Base-by-base conservation (phyloP, 1,140 invertebrate genomes). In the Diabrotica virgifera region DNA sequence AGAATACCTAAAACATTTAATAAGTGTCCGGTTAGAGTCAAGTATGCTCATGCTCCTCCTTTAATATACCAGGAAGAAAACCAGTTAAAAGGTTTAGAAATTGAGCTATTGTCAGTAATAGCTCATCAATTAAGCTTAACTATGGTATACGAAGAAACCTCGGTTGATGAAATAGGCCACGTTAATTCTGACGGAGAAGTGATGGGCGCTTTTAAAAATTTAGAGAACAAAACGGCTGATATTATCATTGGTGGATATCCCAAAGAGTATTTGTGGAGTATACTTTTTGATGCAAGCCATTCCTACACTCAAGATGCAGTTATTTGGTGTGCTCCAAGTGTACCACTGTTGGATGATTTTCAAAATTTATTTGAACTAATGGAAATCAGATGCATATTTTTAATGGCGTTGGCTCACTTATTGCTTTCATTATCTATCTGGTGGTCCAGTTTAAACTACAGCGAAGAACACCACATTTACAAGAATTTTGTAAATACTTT, bases 221-320 rank as follows among this genome's bases (percentile, higher is more conserved):
- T 54, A 54, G 52, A 54, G 13, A 54, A 54, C 13, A 54, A 24
- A 24, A 54, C 10, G 9, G 12, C 12, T 12, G 52, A 54, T 7
- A 13, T 54, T 11, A 7, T 13, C 12, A 54, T 54, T 13, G 52
- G 52, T 3, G n/a, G 12, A 11, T 54, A 54, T 24, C 12, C 24
- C 8, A 54, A 54, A 13, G 24, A 12, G 13, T 54, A 54, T 24
- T 8, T 13, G 12, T 13, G 52, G 24, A 13, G 2, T 54, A 24
- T 54, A 24, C 8, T 54, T 9, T 54, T 54, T 13, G 52, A 54
- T 54, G 24, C 13, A 4, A 54, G 52, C 12, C 24, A 54, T 54
- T 54, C 12, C 5, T 54, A 54, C 52, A 54, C 52, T 12, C 52
- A 54, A 54, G 24, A 54, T 8, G 2, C 52, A 3, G 5, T 54